These are phyloP conservation scores for Sebastes taczanowskii DNA, from an alignment of 2,797 vertebrate genomes.

Conservation along the genomic window DNA sequence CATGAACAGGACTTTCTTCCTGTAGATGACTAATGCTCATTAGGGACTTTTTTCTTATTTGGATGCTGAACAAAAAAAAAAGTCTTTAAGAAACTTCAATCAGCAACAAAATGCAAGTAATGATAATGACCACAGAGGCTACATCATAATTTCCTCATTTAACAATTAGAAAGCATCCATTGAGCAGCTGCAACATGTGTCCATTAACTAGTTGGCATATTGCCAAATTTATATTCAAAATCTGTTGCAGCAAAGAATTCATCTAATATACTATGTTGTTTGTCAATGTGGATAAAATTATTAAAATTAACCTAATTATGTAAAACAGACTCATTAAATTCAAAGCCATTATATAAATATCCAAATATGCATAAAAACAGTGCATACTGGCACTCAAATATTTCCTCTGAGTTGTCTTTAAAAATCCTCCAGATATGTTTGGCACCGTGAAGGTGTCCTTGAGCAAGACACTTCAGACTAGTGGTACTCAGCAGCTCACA, in stretches of 20 bases:
- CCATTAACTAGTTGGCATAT: not conserved
- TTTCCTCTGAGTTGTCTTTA: not conserved
- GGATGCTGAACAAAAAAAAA: not conserved
- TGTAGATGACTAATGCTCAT: not conserved
- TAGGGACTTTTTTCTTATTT: not conserved
- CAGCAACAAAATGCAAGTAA: not conserved
- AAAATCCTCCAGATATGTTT: not conserved
- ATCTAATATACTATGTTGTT: not conserved
- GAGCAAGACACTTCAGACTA: constrained; percentile 10
- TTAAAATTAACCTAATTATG: not conserved
- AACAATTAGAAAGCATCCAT: not conserved
- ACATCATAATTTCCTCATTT: constrained; percentile 1
- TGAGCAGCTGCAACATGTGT: constrained; percentile 6
- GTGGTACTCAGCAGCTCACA: not conserved
- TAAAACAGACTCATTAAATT: not conserved
- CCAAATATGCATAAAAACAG: not conserved
- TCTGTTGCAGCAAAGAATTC: not conserved
- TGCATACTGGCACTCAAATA: not conserved
- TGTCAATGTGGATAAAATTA: not conserved
- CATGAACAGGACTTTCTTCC: not conserved
- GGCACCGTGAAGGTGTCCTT: constrained; percentile 9
- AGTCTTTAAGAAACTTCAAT: not conserved
- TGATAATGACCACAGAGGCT: not conserved
- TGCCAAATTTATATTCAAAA: not conserved
- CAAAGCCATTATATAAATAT: not conserved